Evolutionary conservation across 2,888 invertebrate genomes (phyloP).

Genomic region (Fabriciana adippe): DNA sequence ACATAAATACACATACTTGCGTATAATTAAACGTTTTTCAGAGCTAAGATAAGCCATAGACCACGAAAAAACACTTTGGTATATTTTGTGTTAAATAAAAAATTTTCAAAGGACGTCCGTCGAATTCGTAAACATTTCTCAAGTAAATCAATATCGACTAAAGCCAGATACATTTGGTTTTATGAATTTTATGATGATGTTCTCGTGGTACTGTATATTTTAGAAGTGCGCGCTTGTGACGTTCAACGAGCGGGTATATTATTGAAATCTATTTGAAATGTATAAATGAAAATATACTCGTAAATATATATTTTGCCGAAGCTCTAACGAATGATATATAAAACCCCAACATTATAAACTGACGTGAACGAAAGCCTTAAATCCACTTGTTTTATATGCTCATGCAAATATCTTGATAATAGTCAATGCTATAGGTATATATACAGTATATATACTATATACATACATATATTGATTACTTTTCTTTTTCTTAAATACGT

Average conservation of each 20-base stretch:
- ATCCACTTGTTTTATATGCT: background rate
- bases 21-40: too few species aligned
- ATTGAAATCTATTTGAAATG: slow-evolving; percentile 36
- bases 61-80: slow-evolving; percentile 20
- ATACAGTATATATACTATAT: too few species aligned
- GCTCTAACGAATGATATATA: background rate
- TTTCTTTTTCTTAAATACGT: too few species aligned
- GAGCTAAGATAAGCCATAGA: background rate
- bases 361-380: background rate
- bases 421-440: background rate
- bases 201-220: slow-evolving; percentile 60
- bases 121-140: slow-evolving; percentile 65
- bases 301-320: background rate
- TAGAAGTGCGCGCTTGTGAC: slow-evolving; percentile 47
- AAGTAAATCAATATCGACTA: slow-evolving; percentile 71
- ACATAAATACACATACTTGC: too few species aligned
- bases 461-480: too few species aligned
- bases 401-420: background rate
- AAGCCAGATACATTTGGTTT: slow-evolving; percentile 63
- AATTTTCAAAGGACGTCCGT: slow-evolving; percentile 60
- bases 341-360: background rate
- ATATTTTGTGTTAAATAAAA: slow-evolving; percentile 29
- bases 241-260: slow-evolving; percentile 40
- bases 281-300: slow-evolving; percentile 25
- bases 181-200: slow-evolving; percentile 74